Percentiles rank a stretch among this genome's conserved stretches.
Evolutionary conservation across 2,888 invertebrate species (phyloP).

Genomic region (Sinhomidia bicolor): DNA sequence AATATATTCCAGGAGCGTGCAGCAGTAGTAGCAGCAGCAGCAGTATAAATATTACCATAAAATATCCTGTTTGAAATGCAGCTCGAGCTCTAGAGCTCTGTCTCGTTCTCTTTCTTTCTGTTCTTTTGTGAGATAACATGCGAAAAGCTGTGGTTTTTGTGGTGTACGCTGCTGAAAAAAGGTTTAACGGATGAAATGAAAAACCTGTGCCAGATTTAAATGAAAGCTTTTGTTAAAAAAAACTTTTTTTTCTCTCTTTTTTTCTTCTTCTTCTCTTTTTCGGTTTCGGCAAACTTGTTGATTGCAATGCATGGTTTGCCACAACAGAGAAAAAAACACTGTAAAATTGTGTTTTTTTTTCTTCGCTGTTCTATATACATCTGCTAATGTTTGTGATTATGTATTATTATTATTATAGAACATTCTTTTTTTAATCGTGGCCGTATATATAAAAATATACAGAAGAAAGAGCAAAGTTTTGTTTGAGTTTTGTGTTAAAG

Average conservation of each 20-base stretch:
- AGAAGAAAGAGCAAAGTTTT: neutral
- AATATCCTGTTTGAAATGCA: neutral
- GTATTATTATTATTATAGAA: constrained; percentile 21
- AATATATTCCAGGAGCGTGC: neutral
- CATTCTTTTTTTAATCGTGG: neutral
- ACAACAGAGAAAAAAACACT: constrained; percentile 28
- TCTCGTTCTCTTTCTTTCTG: too few species aligned
- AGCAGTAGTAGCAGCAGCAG: neutral
- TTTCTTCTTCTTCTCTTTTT: too few species aligned
- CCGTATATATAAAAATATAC: too few species aligned
- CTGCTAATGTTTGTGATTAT: neutral
- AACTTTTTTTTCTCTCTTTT: neutral
- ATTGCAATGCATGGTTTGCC: constrained; percentile 10
- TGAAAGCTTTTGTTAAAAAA: too few species aligned
- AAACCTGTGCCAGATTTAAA: constrained; percentile 31
- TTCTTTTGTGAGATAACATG: neutral
- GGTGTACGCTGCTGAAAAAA: neutral
- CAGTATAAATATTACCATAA: neutral
- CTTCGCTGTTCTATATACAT: neutral
- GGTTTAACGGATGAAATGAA: constrained; percentile 12
- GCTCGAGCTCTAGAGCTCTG: too few species aligned
- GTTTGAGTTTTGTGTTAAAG: neutral
- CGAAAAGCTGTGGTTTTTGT: constrained; percentile 27
- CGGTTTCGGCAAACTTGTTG: constrained; percentile 40
- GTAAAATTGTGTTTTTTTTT: constrained; percentile 15